phyloP scores from a whole-genome alignment of 2,113 vertebrate species.

The Hypocryptadius cinnamomeus region DNA sequence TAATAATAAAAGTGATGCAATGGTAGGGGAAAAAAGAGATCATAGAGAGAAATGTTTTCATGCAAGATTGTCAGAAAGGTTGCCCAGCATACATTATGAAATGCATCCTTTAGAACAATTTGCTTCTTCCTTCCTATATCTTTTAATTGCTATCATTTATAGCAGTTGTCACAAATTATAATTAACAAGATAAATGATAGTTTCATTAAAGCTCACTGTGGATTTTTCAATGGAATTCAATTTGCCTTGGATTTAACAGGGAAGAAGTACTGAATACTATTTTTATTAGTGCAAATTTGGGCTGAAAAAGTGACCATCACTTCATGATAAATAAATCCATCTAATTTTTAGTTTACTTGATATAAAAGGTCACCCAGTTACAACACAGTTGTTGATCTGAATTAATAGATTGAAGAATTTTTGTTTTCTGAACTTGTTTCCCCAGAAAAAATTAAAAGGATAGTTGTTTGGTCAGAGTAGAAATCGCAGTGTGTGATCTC shows the following conservation, averaged over 20 bases:
- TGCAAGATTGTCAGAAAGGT: background rate
- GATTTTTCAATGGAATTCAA: background rate
- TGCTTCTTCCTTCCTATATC: background rate
- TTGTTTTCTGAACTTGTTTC: background rate
- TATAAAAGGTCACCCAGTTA: background rate
- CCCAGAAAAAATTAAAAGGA: background rate
- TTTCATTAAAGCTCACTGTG: background rate
- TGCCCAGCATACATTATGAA: background rate
- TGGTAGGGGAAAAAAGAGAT: background rate
- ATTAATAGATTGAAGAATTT: background rate
- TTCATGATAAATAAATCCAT: background rate
- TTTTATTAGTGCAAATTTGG: background rate
- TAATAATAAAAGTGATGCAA: background rate
- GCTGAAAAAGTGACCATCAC: background rate
- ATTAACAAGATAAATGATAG: background rate
- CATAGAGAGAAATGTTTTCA: background rate
- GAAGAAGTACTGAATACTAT: background rate
- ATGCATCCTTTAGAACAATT: background rate
- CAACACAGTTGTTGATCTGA: background rate
- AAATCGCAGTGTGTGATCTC: background rate
- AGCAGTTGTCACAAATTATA: background rate
- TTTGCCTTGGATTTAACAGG: background rate
- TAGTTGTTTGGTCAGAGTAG: background rate
- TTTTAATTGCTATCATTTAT: background rate
- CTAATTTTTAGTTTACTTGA: background rate